Evolutionary conservation across 2,888 invertebrate genomes (phyloP).

Genomic region (Hetaerina titia): DNA sequence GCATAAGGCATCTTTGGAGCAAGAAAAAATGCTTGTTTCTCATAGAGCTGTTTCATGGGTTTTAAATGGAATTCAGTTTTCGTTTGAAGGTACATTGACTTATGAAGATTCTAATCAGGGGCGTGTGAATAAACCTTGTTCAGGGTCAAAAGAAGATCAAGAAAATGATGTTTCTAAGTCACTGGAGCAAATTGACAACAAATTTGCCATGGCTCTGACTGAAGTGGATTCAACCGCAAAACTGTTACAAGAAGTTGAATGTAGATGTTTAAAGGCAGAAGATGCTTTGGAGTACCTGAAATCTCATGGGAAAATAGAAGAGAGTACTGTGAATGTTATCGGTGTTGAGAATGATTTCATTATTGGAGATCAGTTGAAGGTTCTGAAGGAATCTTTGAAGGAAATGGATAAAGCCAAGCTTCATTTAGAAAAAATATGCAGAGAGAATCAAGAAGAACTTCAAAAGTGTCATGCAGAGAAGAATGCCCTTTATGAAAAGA

Average conservation of each 20-base stretch:
- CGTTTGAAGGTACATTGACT: background rate
- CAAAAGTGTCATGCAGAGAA: background rate
- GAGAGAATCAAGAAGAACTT: conserved; percentile 30
- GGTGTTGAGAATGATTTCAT: background rate
- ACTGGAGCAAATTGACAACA: background rate
- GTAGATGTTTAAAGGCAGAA: conserved; percentile 10
- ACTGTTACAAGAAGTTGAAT: conserved; percentile 20
- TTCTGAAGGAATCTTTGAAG: background rate
- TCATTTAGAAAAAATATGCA: conserved; percentile 28
- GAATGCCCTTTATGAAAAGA: background rate
- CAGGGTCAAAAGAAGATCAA: background rate
- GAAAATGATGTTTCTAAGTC: background rate
- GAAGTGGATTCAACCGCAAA: conserved; percentile 6
- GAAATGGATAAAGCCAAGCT: background rate
- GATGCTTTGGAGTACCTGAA: conserved; percentile 37
- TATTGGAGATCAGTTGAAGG: background rate
- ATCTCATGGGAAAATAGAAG: background rate
- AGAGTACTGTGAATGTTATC: background rate
- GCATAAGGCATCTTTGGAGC: conserved; percentile 5
- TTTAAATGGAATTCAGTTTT: background rate
- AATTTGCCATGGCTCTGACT: background rate
- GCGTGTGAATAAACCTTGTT: background rate
- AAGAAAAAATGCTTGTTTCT: conserved; percentile 30
- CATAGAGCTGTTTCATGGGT: conserved; percentile 34
- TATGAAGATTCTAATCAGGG: background rate